Conservation (phyloP, 2,888 invertebrate genomes). For the Plebejus argus region DNA sequence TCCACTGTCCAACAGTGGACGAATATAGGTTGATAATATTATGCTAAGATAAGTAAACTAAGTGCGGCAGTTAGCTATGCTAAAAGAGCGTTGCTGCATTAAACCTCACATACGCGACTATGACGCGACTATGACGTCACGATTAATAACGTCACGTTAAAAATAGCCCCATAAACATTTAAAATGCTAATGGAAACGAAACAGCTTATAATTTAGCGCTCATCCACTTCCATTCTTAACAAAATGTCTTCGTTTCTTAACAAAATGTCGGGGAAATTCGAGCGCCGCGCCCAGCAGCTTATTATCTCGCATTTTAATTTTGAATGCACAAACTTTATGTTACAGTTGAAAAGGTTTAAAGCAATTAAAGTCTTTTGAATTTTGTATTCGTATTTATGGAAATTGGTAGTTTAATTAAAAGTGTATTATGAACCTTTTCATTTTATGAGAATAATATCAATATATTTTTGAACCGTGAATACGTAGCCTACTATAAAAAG, state of each 20-base stretch:
- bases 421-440: neutral
- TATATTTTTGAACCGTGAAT: too few species aligned
- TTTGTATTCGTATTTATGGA: neutral
- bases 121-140: neutral
- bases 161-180: neutral
- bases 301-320: constrained; percentile 16
- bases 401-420: neutral
- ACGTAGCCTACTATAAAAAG: too few species aligned
- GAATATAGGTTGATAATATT: too few species aligned
- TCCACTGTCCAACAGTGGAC: too few species aligned
- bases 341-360: neutral
- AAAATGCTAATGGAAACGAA: neutral
- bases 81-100: too few species aligned
- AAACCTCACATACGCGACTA: too few species aligned
- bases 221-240: constrained; percentile 2
- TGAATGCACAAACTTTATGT: constrained; percentile 4
- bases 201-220: constrained; percentile 13
- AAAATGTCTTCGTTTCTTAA: neutral
- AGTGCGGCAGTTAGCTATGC: too few species aligned
- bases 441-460: too few species aligned
- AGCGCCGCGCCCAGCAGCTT: neutral
- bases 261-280: constrained; percentile 16
- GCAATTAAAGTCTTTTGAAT: constrained; percentile 8
- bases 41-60: too few species aligned
- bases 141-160: neutral